Percentiles rank a stretch among this genome's conserved stretches.
These are phyloP conservation scores for Calonectris borealis DNA, from an alignment of 2,113 vertebrate genomes.

Conservation along the genomic window DNA sequence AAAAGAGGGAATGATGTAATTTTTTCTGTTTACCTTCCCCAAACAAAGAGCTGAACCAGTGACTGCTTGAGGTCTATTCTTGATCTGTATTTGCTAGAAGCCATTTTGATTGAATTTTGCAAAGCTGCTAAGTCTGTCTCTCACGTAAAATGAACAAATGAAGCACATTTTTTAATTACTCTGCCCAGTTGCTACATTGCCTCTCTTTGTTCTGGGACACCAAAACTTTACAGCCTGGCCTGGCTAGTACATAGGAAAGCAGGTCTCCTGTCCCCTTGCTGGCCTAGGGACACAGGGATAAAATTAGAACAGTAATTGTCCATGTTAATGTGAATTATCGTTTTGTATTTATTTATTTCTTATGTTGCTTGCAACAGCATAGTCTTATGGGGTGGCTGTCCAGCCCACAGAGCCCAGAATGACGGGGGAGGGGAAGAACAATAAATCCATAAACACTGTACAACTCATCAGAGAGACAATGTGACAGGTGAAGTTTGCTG, in stretches of 20 bases:
- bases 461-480: background rate
- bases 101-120: background rate
- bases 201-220: background rate
- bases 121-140: background rate
- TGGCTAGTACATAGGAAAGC: background rate
- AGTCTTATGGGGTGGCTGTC: background rate
- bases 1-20: background rate
- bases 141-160: background rate
- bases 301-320: background rate
- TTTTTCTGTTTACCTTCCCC: background rate
- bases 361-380: background rate
- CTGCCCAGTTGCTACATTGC: background rate
- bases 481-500: background rate
- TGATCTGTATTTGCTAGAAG: background rate
- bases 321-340: background rate
- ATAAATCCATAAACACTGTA: background rate
- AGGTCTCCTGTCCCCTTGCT: background rate
- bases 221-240: background rate
- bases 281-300: background rate
- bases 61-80: background rate
- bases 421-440: background rate
- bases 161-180: background rate
- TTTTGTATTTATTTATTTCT: background rate
- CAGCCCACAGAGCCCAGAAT: background rate
- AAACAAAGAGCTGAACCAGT: background rate